Evolutionary conservation across 2,113 vertebrate genomes (phyloP).

Genomic region (Mesitornis unicolor): DNA sequence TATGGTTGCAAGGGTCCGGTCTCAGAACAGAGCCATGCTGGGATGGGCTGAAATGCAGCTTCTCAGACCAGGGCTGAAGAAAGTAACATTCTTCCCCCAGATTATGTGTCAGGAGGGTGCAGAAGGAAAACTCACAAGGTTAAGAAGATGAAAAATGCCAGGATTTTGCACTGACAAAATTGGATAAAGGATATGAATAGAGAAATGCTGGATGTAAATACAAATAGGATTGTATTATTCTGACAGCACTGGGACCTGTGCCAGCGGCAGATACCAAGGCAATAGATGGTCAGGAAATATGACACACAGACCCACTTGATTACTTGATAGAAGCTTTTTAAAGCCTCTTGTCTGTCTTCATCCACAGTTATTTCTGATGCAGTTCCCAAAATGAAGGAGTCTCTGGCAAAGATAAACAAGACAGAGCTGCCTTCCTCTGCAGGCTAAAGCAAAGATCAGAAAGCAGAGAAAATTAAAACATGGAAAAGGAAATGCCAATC

Average conservation of each 20-base stretch:
- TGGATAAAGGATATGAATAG: background rate
- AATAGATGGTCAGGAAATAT: slow-evolving; percentile 54
- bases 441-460: slow-evolving; percentile 39
- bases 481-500: slow-evolving; percentile 57
- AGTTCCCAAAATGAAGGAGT: slow-evolving; percentile 34
- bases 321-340: slow-evolving; percentile 59
- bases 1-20: background rate
- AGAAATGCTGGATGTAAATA: background rate
- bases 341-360: slow-evolving; percentile 48
- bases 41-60: background rate
- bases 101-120: background rate
- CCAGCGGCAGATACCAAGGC: slow-evolving; percentile 42
- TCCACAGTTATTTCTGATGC: slow-evolving; percentile 59
- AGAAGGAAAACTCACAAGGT: background rate
- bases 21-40: background rate
- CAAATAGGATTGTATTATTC: background rate
- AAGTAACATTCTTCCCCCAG: background rate
- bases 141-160: background rate
- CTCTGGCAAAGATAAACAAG: slow-evolving; percentile 60
- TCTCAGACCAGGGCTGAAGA: background rate
- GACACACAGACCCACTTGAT: slow-evolving; percentile 32
- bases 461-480: slow-evolving; percentile 50
- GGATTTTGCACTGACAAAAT: background rate
- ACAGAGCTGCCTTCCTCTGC: slow-evolving; percentile 25
- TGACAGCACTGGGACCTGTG: background rate